These are phyloP conservation scores for Andricus quercusramuli DNA, from an alignment of 2,888 invertebrate genomes.

Conservation along the genomic window DNA sequence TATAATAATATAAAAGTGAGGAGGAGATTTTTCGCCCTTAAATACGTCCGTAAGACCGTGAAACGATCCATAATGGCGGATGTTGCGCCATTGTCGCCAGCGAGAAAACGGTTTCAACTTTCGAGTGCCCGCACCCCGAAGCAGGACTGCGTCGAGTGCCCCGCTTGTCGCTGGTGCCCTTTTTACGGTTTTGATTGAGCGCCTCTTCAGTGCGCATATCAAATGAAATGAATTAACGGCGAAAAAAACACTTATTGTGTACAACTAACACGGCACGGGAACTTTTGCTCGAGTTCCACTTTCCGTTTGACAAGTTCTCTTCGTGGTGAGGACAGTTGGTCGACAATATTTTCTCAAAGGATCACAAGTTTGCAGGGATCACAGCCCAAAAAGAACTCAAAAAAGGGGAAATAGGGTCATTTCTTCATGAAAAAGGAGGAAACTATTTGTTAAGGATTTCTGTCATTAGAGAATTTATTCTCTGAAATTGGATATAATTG, in stretches of 20 bases:
- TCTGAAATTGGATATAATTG: too few species aligned
- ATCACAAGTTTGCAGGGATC: too few species aligned
- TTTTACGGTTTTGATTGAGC: constrained; percentile 75
- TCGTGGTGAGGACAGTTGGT: constrained; percentile 13
- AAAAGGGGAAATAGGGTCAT: too few species aligned
- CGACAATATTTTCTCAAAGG: background rate
- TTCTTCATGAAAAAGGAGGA: too few species aligned
- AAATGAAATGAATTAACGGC: constrained; percentile 73
- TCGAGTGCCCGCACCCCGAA: constrained; percentile 67
- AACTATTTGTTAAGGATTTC: too few species aligned
- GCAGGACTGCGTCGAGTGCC: constrained; percentile 60
- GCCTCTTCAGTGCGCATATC: constrained; percentile 73
- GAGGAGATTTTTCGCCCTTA: constrained; percentile 44
- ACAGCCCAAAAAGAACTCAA: too few species aligned
- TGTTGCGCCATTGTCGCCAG: constrained; percentile 60
- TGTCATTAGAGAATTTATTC: too few species aligned
- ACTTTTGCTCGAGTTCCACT: constrained; percentile 19
- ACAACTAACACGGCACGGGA: background rate
- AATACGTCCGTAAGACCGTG: constrained; percentile 45
- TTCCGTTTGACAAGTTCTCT: constrained; percentile 8
- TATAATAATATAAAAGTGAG: background rate
- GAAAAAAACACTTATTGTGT: constrained; percentile 41
- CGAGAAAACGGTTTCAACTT: constrained; percentile 73
- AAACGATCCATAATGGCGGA: constrained; percentile 56
- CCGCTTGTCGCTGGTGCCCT: constrained; percentile 70